Conservation (phyloP, 1,140 invertebrate species). For the Samia ricini region DNA sequence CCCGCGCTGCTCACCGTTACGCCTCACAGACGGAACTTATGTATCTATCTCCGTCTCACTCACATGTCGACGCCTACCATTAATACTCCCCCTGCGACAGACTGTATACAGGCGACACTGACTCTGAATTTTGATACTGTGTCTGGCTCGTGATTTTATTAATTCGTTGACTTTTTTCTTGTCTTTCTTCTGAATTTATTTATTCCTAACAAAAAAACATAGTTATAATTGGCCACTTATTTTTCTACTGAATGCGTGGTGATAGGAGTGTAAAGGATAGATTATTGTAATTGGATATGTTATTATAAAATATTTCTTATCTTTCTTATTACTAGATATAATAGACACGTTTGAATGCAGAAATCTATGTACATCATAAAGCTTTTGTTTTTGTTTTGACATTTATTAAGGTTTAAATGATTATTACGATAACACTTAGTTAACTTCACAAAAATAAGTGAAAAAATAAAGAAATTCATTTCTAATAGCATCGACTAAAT, state of each 20-base stretch:
- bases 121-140: constrained; percentile 31
- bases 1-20: constrained; percentile 49
- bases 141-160: constrained; percentile 13
- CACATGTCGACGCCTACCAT: constrained; percentile 33
- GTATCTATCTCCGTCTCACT: constrained; percentile 21
- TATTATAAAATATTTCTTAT: too few species aligned
- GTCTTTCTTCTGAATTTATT: neutral
- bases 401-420: too few species aligned
- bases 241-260: neutral
- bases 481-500: too few species aligned
- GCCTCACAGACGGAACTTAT: constrained; percentile 14
- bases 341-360: too few species aligned
- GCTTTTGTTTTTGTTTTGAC: too few species aligned
- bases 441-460: too few species aligned
- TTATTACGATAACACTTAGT: too few species aligned
- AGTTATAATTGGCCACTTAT: neutral
- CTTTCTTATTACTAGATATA: too few species aligned
- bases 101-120: constrained; percentile 10
- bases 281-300: neutral
- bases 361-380: too few species aligned
- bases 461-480: too few species aligned
- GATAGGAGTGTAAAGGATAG: neutral
- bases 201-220: neutral
- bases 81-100: constrained; percentile 25
- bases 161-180: neutral